Evolutionary conservation across 2,113 vertebrate species (phyloP), one percentile per base, ranked within the genome.

Genomic region (Cinclus mexicanus): DNA sequence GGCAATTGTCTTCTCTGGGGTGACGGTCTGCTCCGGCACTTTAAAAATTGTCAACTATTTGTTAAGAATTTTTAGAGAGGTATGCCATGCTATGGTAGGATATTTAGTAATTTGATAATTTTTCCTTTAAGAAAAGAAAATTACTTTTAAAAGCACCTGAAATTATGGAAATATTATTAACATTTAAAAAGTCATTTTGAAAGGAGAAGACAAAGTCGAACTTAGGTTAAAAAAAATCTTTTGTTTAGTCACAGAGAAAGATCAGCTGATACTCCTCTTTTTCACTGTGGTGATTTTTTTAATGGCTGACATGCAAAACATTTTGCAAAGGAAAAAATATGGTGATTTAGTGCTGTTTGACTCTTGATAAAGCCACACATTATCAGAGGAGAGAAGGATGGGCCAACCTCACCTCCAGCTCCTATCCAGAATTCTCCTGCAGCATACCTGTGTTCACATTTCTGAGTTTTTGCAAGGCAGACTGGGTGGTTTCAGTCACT

Each of bases 51-150:
- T 7, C 13, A 55, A 23, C 18, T 52, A 72, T 70, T 33, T 61
- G 19, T 19, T 44, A 35, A 39, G 17, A 50, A 44, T 35, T 77
- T 82, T 89, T 61, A 7, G 52, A 81, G 41, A 63, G 7, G 2
- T 64, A 87, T 3, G 0, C 31, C 16, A 41, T 1, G 1, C 11
- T 61, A 53, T n/a, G 29, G 29, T 75, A 83, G 14, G 21, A 76
- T 74, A 83, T 57, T 80, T 80, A 74, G n/a, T 57, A 85, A 85
- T 65, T 26, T 55, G 59, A 35, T 77, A 33, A 3, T 29, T 94
- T 91, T 76, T n/a, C 39, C 15, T 63, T 8, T 49, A 87, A 85
- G n/a, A 28, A 89, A 91, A 87, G 39, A 67, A 92, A 89, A 60
- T 21, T 0, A 28, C 29, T 83, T 60, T 21, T 4, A 64, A 47